Percentiles rank a stretch among this genome's conserved stretches.
These are phyloP conservation scores for Falco berigora DNA, from an alignment of 2,797 vertebrate genomes.

Conservation along the genomic window DNA sequence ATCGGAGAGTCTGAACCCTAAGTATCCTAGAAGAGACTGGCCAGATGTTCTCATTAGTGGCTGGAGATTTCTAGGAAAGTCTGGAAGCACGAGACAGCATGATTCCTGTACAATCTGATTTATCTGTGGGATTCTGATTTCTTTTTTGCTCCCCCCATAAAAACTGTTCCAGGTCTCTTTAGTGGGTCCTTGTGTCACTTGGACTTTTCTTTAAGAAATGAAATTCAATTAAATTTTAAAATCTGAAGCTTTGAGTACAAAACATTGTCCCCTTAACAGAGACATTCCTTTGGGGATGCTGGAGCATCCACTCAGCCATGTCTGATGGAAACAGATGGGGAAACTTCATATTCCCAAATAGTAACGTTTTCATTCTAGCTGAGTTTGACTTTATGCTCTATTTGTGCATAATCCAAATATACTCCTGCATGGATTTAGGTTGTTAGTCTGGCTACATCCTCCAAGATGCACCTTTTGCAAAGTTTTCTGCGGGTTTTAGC, in stretches of 20 bases:
- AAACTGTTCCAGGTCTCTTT: background rate
- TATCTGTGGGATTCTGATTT: background rate
- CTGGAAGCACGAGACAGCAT: background rate
- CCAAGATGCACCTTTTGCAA: background rate
- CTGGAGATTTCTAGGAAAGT: background rate
- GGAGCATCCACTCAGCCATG: background rate
- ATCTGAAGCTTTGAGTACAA: constrained; percentile 10
- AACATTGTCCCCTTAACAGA: background rate
- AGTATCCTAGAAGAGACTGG: background rate
- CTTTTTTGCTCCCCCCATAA: background rate
- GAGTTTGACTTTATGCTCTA: background rate
- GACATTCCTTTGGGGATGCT: background rate
- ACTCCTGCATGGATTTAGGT: background rate
- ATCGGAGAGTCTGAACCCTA: background rate
- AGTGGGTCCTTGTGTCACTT: background rate
- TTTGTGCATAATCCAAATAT: background rate
- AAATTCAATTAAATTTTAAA: constrained; percentile 19
- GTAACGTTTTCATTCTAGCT: background rate
- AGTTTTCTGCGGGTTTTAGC: background rate
- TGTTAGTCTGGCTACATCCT: background rate
- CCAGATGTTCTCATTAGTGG: background rate
- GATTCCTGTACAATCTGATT: background rate
- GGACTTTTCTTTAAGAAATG: background rate
- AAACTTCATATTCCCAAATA: background rate
- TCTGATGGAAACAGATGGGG: background rate